Base-by-base conservation (phyloP, 2,888 invertebrate genomes). In the Nebria brevicollis region DNA sequence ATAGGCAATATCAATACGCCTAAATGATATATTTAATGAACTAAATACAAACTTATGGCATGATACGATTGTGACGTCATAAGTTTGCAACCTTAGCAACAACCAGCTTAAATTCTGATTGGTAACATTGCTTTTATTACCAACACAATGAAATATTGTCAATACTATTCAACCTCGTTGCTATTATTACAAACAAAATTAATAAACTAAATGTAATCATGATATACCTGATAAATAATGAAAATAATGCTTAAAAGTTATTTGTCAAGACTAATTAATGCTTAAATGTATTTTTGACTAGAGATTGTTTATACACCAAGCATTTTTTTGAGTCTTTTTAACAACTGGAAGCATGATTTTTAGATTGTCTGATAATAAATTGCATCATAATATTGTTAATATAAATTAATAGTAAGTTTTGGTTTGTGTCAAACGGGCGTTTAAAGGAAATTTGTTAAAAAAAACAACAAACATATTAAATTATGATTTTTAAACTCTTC, bases 281-380 rank as follows among this genome's bases (percentile, higher is more conserved):
- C 72, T 68, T 6, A 68, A 25, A 72, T 34, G 72, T 72, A 72
- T 13, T 54, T 72, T 72, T 72, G 72, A 72, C 72, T 72, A 72
- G 72, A 72, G 34, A 26, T 34, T 26, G 26, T 72, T 34, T 5
- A 72, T 72, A 72, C 72, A 72, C 26, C 34, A 11, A n/a, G 72
- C 72, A 72, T 34, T 26, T 72, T 72, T 26, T 72, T 26, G 1
- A 15, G 34, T 34, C 26, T 72, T 34, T 15, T 11, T 11, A 54
- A 34, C 34, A 25, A 26, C 7, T 72, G 72, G 72, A 72, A 72
- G 72, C 34, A 54, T 54, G 13, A 54, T 54, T 25, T 25, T 13
- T 68, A 25, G 25, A 68, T 68, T 25, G 15, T 15, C 25, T 68
- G 68, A 68, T 68, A 15, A 68, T 25, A 68, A 68, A 68, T 10